A percentile compares a stretch with the other conserved stretches of the same genome.
Evolutionary conservation across 2,888 invertebrate genomes (phyloP).

Genomic region (Tromatobia lineatoria): DNA sequence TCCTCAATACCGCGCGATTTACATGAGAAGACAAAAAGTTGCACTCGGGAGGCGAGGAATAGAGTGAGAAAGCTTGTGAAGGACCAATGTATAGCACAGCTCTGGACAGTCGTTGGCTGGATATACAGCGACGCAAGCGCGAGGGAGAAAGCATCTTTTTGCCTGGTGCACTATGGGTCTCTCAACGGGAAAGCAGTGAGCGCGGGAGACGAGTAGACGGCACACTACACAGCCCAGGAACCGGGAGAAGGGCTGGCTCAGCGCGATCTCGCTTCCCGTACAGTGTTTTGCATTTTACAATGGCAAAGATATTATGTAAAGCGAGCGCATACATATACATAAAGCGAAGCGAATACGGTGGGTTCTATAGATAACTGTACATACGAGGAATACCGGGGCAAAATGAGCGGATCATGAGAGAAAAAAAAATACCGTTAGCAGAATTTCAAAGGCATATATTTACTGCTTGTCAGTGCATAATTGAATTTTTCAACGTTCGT

Average conservation of each 20-base stretch:
- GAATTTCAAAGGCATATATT: constrained; percentile 19
- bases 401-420: neutral
- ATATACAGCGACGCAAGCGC: neutral
- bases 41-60: constrained; percentile 71
- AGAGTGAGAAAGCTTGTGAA: constrained; percentile 41
- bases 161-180: constrained; percentile 55
- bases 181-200: constrained; percentile 36
- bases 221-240: constrained; percentile 69
- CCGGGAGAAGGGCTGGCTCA: constrained; percentile 79
- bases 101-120: constrained; percentile 37
- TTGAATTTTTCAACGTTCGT: constrained; percentile 10
- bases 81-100: constrained; percentile 40
- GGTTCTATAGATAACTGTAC: constrained; percentile 27
- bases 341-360: constrained; percentile 50
- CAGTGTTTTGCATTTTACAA: constrained; percentile 83
- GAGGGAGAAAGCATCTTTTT: constrained; percentile 52
- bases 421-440: constrained; percentile 11
- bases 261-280: constrained; percentile 74
- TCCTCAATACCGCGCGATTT: constrained; percentile 74
- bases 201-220: constrained; percentile 48
- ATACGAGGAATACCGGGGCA: constrained; percentile 14
- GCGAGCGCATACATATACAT: constrained; percentile 73
- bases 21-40: constrained; percentile 81
- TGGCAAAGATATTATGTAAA: constrained; percentile 83
- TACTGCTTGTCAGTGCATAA: neutral